These are phyloP conservation scores for Empis livida DNA, from an alignment of 2,888 invertebrate genomes.

Conservation along the genomic window DNA sequence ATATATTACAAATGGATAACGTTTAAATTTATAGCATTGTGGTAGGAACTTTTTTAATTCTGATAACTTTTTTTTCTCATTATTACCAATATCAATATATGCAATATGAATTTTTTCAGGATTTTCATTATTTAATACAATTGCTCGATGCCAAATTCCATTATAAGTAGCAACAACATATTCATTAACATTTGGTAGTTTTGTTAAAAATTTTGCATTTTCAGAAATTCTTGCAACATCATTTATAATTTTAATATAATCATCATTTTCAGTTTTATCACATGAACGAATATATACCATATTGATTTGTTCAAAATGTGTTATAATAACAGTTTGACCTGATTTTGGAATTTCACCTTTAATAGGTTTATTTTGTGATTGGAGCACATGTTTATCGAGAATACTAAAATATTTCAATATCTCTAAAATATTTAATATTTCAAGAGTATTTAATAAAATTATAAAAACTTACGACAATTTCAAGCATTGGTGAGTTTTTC, in stretches of 20 bases:
- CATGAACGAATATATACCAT: conserved; percentile 4
- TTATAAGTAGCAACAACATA: conserved; percentile 7
- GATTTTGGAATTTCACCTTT: neutral
- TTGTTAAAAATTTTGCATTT: conserved; percentile 1
- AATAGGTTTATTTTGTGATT: no score
- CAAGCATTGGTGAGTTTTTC: conserved; percentile 32
- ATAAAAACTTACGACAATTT: neutral
- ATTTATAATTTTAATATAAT: neutral
- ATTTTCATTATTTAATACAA: conserved; percentile 2
- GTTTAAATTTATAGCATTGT: conserved; percentile 1
- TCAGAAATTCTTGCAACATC: neutral
- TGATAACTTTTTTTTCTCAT: conserved; percentile 8
- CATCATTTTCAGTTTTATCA: neutral
- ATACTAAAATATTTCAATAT: no score
- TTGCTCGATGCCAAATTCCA: conserved; percentile 8
- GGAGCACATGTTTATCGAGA: no score
- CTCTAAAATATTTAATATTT: neutral
- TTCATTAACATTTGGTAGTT: conserved; percentile 8
- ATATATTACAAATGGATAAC: neutral
- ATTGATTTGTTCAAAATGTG: neutral
- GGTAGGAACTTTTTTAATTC: conserved; percentile 7
- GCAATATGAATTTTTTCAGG: conserved; percentile 7
- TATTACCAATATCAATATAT: conserved; percentile 13
- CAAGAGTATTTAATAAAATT: neutral
- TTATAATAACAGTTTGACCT: conserved; percentile 2